These are phyloP conservation scores for Malurus splendens DNA, from an alignment of 2,797 vertebrate genomes.

Conservation along the genomic window DNA sequence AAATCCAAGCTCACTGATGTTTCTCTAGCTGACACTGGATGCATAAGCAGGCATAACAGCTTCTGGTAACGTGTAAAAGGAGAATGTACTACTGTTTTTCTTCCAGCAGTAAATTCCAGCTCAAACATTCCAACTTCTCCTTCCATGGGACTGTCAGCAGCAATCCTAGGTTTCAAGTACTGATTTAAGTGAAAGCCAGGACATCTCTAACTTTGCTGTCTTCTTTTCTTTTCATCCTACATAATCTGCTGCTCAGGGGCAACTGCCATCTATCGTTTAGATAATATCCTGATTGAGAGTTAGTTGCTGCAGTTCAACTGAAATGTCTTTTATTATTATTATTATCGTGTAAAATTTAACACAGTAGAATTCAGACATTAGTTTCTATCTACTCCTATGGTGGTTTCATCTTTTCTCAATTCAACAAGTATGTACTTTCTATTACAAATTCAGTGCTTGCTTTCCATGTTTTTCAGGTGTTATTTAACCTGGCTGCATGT, in stretches of 20 bases:
- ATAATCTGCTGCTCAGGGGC: not conserved
- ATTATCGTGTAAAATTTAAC: not conserved
- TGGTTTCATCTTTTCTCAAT: not conserved
- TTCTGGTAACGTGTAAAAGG: not conserved
- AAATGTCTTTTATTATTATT: not conserved
- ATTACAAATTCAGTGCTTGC: not conserved
- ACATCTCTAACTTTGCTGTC: not conserved
- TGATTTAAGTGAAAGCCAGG: not conserved
- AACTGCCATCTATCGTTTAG: not conserved
- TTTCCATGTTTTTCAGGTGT: not conserved
- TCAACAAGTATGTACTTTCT: not conserved
- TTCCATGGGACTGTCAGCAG: not conserved
- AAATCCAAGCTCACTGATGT: not conserved
- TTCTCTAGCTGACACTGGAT: not conserved
- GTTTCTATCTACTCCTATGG: not conserved
- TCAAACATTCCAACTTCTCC: not conserved
- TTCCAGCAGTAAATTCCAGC: not conserved
- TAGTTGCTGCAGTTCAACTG: not conserved
- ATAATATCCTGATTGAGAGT: not conserved
- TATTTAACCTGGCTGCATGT: not conserved
- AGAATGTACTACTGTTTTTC: not conserved
- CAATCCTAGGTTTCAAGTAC: not conserved
- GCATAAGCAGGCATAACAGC: not conserved
- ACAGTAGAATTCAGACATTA: not conserved
- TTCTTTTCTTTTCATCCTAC: not conserved